A percentile compares a stretch with the other conserved stretches of the same genome.
Conservation (phyloP, 2,797 vertebrate genomes). For the Pteropus rufus region DNA sequence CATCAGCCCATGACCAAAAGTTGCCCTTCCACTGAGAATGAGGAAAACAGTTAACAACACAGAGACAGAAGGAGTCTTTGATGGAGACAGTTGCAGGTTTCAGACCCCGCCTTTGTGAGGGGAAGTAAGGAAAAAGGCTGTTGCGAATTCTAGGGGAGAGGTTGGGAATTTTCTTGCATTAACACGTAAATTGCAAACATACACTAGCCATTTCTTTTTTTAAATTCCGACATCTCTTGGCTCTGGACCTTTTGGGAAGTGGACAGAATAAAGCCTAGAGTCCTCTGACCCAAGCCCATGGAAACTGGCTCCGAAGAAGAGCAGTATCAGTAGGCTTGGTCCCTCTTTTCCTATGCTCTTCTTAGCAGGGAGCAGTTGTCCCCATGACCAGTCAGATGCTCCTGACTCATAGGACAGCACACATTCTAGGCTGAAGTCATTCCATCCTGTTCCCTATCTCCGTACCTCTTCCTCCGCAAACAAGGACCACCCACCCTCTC, state of each 20-base stretch:
- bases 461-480: not conserved
- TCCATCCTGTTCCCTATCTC: not conserved
- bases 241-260: not conserved
- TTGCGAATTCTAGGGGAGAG: not conserved
- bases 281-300: not conserved
- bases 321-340: not conserved
- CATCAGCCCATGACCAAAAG: not conserved
- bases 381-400: slow-evolving; percentile 30
- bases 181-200: not conserved
- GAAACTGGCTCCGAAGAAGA: not conserved
- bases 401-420: slow-evolving; percentile 56
- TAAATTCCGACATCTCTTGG: not conserved
- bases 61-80: not conserved
- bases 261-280: not conserved
- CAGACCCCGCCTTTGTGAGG: not conserved
- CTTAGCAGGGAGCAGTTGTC: not conserved
- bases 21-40: not conserved
- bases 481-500: not conserved
- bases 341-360: not conserved
- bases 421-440: slow-evolving; percentile 45
- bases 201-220: not conserved
- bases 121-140: not conserved
- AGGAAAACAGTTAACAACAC: not conserved
- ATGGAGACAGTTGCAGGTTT: not conserved
- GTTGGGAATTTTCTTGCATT: not conserved